These are phyloP conservation scores for Lytechinus variegatus DNA, from an alignment of 35 echinoderm and acorn worm genomes.

Conservation along the genomic window DNA sequence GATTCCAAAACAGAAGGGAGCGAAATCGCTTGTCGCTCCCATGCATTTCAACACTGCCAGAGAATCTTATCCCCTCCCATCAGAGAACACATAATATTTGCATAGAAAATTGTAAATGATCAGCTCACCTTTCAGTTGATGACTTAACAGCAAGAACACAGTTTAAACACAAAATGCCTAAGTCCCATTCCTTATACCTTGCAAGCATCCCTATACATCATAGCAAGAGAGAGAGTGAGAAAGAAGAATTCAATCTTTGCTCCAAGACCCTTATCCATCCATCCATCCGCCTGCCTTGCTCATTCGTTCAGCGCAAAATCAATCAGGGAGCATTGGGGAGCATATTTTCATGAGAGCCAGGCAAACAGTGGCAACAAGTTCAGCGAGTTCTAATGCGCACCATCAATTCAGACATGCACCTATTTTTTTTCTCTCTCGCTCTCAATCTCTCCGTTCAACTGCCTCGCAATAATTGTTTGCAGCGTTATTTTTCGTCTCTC, in stretches of 20 bases:
- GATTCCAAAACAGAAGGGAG: no score
- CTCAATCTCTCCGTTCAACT: not conserved
- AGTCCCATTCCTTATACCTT: not conserved
- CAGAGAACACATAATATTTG: not conserved
- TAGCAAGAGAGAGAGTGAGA: not conserved
- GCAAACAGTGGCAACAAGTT: slow-evolving; percentile 46
- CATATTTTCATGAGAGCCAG: slow-evolving; percentile 29
- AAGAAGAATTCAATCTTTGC: slow-evolving; percentile 5
- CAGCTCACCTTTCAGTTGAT: not conserved
- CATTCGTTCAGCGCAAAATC: slow-evolving; percentile 21
- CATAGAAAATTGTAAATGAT: not conserved
- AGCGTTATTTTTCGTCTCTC: no score
- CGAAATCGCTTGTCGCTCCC: no score
- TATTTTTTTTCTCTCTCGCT: not conserved
- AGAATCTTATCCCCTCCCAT: not conserved
- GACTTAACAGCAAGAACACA: not conserved
- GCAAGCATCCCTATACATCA: not conserved
- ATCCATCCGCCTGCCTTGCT: not conserved
- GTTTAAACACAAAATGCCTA: not conserved
- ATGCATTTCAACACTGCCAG: no score
- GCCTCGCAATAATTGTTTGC: no score
- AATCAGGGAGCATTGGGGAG: slow-evolving; percentile 21
- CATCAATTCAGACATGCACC: not conserved
- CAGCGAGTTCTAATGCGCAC: slow-evolving; percentile 24
- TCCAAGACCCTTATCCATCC: not conserved